phyloP scores from a whole-genome alignment of 2,888 invertebrate species.

The Mechanitis messenoides region DNA sequence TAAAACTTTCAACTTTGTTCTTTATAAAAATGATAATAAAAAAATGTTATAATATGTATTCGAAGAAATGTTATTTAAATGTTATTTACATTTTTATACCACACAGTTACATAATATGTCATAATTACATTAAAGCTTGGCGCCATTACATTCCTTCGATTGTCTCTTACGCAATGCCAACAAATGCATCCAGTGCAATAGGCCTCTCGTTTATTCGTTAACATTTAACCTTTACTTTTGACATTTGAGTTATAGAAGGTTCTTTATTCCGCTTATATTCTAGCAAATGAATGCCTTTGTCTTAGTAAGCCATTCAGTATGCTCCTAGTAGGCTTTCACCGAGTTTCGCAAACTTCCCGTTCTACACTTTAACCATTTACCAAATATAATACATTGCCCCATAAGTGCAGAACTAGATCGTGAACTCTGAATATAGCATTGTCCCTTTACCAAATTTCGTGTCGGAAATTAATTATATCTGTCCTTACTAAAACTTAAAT shows the following conservation, averaged over 20 bases:
- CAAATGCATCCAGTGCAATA: constrained; percentile 7
- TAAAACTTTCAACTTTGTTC: too few species aligned
- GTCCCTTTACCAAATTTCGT: constrained; percentile 42
- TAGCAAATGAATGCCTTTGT: constrained; percentile 70
- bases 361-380: constrained; percentile 61
- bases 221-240: constrained; percentile 70
- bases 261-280: constrained; percentile 65
- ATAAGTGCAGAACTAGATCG: constrained; percentile 52
- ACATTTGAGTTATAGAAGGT: constrained; percentile 64
- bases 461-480: constrained; percentile 47
- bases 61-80: too few species aligned
- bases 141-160: not conserved
- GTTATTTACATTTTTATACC: too few species aligned
- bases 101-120: not conserved
- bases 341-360: constrained; percentile 63
- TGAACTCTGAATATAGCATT: constrained; percentile 49
- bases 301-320: constrained; percentile 52
- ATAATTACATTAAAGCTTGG: not conserved
- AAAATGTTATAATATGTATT: too few species aligned
- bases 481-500: constrained; percentile 3
- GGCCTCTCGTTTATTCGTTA: constrained; percentile 32
- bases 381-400: constrained; percentile 52
- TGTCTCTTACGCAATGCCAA: constrained; percentile 7
- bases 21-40: too few species aligned
- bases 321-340: constrained; percentile 48